phyloP scores from a whole-genome alignment of 2,797 vertebrate genomes.

The Siniperca undulata region DNA sequence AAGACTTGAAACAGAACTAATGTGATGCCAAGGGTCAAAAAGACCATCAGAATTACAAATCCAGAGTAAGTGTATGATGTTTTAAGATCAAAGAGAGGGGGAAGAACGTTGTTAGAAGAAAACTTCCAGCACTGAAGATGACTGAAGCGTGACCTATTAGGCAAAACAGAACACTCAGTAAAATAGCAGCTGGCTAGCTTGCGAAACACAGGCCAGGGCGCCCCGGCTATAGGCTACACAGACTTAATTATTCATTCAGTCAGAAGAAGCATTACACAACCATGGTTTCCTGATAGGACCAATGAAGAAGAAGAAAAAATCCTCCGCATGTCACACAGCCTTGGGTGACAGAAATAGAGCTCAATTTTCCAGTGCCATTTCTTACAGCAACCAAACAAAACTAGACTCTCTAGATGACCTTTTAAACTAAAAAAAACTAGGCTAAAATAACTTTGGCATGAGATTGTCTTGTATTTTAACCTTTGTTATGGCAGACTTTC shows the following conservation, averaged over 20 bases:
- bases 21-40: slow-evolving; percentile 40
- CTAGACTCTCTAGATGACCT: slow-evolving; percentile 55
- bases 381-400: slow-evolving; percentile 33
- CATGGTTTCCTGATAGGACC: slow-evolving; percentile 34
- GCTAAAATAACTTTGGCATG: slow-evolving; percentile 34
- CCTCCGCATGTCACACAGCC: slow-evolving; percentile 37
- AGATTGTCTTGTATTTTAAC: slow-evolving; percentile 8
- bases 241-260: slow-evolving; percentile 71
- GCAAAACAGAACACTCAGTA: slow-evolving; percentile 42
- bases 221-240: slow-evolving; percentile 38
- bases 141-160: slow-evolving; percentile 60
- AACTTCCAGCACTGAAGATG: slow-evolving; percentile 24
- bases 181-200: slow-evolving; percentile 55
- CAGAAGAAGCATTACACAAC: slow-evolving; percentile 72
- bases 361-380: slow-evolving; percentile 43
- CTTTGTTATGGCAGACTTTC: slow-evolving; percentile 20
- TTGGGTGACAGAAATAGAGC: slow-evolving; percentile 43
- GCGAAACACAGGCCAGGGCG: slow-evolving; percentile 54
- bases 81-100: slow-evolving; percentile 51
- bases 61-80: slow-evolving; percentile 34
- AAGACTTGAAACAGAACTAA: slow-evolving; percentile 39
- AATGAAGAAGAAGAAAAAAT: slow-evolving; percentile 21
- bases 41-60: slow-evolving; percentile 49
- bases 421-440: slow-evolving; percentile 52
- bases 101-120: slow-evolving; percentile 7